These are phyloP conservation scores for Caretta caretta DNA, from an alignment of 2,113 vertebrate species.

Conservation along the genomic window DNA sequence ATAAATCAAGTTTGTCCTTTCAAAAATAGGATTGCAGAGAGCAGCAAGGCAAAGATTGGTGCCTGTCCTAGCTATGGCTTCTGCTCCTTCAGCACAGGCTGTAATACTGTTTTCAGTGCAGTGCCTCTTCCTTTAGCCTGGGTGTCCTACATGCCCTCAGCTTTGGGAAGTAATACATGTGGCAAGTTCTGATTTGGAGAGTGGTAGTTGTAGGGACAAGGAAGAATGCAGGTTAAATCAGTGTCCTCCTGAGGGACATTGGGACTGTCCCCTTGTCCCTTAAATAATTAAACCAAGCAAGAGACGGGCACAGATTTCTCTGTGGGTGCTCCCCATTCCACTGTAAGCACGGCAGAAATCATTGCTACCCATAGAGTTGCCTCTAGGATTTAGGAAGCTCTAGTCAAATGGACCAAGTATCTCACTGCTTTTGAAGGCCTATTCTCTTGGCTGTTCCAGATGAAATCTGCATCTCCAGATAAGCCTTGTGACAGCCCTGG, in stretches of 20 bases:
- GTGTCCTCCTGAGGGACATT: background rate
- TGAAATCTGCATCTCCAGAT: background rate
- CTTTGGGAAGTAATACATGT: background rate
- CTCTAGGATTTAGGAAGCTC: background rate
- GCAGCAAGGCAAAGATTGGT: background rate
- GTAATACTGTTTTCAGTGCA: background rate
- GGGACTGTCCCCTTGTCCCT: background rate
- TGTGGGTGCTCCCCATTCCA: background rate
- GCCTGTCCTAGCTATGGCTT: background rate
- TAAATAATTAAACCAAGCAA: background rate
- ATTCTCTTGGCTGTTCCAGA: background rate
- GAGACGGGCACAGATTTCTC: background rate
- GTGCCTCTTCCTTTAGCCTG: background rate
- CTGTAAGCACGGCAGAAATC: background rate
- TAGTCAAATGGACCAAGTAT: background rate
- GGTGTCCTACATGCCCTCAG: background rate
- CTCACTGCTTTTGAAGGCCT: background rate
- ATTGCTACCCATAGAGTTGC: background rate
- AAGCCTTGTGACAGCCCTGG: background rate
- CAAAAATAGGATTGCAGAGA: background rate
- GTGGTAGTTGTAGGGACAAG: background rate
- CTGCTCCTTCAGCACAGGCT: background rate
- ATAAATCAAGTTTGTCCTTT: background rate
- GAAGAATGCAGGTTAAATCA: background rate
- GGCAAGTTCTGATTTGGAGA: background rate